These are phyloP conservation scores for Psilanteris sp. DNA, from an alignment of 1,140 invertebrate species.

Conservation along the genomic window DNA sequence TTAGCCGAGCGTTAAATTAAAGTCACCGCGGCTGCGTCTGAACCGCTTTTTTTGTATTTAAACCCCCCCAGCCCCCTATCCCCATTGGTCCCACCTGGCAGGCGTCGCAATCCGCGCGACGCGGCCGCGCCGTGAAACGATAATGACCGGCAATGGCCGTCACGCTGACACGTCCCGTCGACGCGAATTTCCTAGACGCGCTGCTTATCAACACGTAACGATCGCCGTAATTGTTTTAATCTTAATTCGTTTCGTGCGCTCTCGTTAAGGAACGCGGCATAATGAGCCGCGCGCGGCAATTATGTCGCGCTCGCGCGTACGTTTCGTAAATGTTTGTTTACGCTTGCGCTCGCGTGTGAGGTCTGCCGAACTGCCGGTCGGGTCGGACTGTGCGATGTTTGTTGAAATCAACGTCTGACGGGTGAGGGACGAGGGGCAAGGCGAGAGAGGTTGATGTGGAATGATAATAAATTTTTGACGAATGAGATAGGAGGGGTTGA, in stretches of 20 bases:
- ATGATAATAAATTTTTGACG: no score
- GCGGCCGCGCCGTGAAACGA: conserved; percentile 22
- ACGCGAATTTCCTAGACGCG: conserved; percentile 13
- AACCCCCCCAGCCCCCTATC: no score
- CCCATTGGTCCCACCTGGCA: no score
- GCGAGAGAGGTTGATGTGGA: no score
- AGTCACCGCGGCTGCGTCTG: conserved; percentile 38
- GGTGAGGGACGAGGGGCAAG: no score
- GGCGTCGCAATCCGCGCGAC: conserved; percentile 11
- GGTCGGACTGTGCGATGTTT: no score
- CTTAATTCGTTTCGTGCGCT: conserved; percentile 21
- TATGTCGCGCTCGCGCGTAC: neutral
- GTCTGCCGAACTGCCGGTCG: no score
- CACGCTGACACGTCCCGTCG: conserved; percentile 25
- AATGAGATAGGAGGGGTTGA: no score
- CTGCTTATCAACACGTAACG: conserved; percentile 5
- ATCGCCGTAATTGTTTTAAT: conserved; percentile 30
- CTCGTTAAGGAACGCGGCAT: neutral
- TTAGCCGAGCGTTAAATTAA: conserved; percentile 57
- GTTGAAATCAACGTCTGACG: no score
- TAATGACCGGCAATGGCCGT: conserved; percentile 25
- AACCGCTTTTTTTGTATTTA: no score
- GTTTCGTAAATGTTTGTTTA: no score
- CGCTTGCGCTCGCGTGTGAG: no score
- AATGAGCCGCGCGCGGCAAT: conserved; percentile 5